phyloP scores from a whole-genome alignment of 2,797 vertebrate genomes.

The Anguilla pacifica region DNA sequence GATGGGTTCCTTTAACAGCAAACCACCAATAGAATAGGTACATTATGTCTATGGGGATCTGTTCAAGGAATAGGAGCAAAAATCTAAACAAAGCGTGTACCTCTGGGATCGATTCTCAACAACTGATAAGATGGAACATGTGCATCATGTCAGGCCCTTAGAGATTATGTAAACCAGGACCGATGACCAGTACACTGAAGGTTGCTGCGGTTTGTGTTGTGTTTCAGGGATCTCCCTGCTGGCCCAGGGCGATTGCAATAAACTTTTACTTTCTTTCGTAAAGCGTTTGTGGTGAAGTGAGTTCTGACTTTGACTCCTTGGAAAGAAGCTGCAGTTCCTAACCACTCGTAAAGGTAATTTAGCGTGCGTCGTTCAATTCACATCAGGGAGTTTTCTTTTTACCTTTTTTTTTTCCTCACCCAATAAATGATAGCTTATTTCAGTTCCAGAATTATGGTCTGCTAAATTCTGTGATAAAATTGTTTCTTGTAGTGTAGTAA shows the following conservation, averaged over 20 bases:
- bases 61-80: not conserved
- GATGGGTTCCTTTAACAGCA: not conserved
- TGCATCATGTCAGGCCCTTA: not conserved
- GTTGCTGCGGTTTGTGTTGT: too few relatives aligned
- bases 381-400: not conserved
- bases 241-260: too few relatives aligned
- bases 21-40: not conserved
- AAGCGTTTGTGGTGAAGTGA: too few relatives aligned
- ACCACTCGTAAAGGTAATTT: not conserved
- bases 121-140: not conserved
- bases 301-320: not conserved
- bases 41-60: not conserved
- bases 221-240: too few relatives aligned
- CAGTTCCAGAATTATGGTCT: not conserved
- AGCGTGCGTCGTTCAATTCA: not conserved
- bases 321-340: not conserved
- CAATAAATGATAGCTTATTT: not conserved
- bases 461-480: not conserved
- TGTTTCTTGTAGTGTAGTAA: not conserved
- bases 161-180: too few relatives aligned
- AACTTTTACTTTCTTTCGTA: too few relatives aligned
- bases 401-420: not conserved
- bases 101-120: not conserved
- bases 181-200: too few relatives aligned
- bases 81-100: not conserved